Base-by-base conservation (phyloP, 1,140 invertebrate species). In the Aphelenchoides besseyi region DNA sequence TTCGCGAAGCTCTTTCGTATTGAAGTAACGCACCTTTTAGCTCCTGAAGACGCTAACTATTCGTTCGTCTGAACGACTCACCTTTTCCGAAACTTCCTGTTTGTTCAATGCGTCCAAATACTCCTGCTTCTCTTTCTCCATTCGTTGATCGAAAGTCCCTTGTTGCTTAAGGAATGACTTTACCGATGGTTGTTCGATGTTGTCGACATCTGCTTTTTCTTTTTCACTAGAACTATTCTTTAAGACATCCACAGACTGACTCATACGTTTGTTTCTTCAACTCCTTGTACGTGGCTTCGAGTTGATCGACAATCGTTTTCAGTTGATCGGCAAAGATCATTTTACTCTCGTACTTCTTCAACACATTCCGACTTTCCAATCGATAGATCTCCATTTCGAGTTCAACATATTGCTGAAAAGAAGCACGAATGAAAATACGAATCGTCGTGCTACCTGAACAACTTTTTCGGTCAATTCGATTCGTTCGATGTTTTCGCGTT, bases 21-120 rank as follows among this genome's bases (percentile, higher is more conserved):
- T 81, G 82, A n/a, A 74, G 57, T 29, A 77, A 30, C 0, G 78
- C 69, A n/a, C 75, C 80, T 36, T 84, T 81, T 3, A 88, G 70
- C 29, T 85, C 79, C 2, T 79, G 76, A 28, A 73, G 69, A n/a
- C n/a, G n/a, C n/a, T n/a, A 70, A n/a, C 16, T 35, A 52, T 1
- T 36, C 30, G 32, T 28, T 33, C 16, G 36, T 1, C 52, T 30
- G 3, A n/a, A 72, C 18, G 5, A n/a, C 32, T 29, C 73, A 82
- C 78, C 57, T 82, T 82, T 69, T 82, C 79, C 0, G 77, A 79
- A 8, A 85, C 77, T 66, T 87, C 87, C 79, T 88, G 85, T 67
- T 85, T 83, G 70, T 86, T 87, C 16, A 87, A 73, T 5, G 86
- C 85, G 52, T 88, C 87, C 30, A 88, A 67, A 66, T 87, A 87